Conservation (phyloP, 2,113 vertebrate species). For the Balaenoptera acutorostrata region DNA sequence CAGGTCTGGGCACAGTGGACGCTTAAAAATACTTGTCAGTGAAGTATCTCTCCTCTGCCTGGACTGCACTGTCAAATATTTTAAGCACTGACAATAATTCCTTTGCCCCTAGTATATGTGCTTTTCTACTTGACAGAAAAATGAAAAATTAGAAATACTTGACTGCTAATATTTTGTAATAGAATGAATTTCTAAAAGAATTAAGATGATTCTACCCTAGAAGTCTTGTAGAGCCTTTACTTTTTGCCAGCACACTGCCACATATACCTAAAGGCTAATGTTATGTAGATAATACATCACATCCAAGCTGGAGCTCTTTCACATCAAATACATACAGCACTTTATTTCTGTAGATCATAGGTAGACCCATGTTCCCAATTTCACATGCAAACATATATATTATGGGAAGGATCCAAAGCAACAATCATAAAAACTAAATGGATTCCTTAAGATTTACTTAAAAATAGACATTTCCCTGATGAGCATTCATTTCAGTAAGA, state of each 20-base stretch:
- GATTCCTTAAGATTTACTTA: not conserved
- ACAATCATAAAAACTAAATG: not conserved
- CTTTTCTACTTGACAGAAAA: conserved; percentile 14
- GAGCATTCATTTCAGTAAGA: not conserved
- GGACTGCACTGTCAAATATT: not conserved
- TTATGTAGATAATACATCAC: no score
- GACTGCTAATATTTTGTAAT: not conserved
- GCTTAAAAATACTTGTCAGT: not conserved
- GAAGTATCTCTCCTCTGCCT: not conserved
- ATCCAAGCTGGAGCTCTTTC: not conserved
- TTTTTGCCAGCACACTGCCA: not conserved
- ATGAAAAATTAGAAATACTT: not conserved
- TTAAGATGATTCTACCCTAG: not conserved
- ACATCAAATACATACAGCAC: not conserved
- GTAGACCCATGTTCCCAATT: not conserved
- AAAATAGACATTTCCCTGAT: not conserved
- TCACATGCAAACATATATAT: not conserved
- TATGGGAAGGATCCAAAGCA: not conserved
- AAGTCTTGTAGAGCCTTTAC: not conserved
- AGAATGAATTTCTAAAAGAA: not conserved
- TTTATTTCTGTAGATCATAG: not conserved
- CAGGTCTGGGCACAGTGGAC: not conserved
- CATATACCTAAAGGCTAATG: not conserved
- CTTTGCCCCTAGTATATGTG: not conserved
- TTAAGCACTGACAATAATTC: not conserved